Evolutionary conservation across 2,113 vertebrate genomes (phyloP).

Genomic region (Serilophus lunatus): DNA sequence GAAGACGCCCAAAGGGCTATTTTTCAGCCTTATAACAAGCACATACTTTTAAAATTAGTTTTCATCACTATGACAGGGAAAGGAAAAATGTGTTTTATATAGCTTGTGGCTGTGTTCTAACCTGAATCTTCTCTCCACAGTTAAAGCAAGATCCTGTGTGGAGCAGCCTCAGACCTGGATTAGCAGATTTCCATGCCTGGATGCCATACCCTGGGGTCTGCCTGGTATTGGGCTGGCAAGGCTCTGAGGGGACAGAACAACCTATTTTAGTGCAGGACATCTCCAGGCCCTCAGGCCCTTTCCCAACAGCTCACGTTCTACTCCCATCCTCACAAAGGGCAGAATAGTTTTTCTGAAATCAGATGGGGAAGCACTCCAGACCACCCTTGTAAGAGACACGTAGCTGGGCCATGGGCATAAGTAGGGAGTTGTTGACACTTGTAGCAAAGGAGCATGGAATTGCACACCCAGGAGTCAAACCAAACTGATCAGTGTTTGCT

Average conservation of each 20-base stretch:
- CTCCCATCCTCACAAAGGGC: not conserved
- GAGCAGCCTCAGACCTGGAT: not conserved
- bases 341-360: not conserved
- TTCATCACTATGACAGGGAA: not conserved
- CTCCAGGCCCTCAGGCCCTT: not conserved
- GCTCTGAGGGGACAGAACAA: not conserved
- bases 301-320: not conserved
- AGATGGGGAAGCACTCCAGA: not conserved
- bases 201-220: not conserved
- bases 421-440: not conserved
- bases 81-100: not conserved
- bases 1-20: not conserved
- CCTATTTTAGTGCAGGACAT: not conserved
- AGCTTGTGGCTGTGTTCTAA: not conserved
- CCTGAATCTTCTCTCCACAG: not conserved
- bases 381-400: fast-evolving
- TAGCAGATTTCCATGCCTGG: not conserved
- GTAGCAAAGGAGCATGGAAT: not conserved
- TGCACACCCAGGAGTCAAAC: not conserved
- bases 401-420: fast-evolving
- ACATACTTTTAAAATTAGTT: conserved; percentile 23
- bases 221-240: not conserved
- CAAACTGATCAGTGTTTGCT: fast-evolving
- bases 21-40: not conserved
- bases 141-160: not conserved